A percentile compares a stretch with the other conserved stretches of the same genome.
phyloP scores from a whole-genome alignment of 2,113 vertebrate genomes.

The Brachypteracias leptosomus region DNA sequence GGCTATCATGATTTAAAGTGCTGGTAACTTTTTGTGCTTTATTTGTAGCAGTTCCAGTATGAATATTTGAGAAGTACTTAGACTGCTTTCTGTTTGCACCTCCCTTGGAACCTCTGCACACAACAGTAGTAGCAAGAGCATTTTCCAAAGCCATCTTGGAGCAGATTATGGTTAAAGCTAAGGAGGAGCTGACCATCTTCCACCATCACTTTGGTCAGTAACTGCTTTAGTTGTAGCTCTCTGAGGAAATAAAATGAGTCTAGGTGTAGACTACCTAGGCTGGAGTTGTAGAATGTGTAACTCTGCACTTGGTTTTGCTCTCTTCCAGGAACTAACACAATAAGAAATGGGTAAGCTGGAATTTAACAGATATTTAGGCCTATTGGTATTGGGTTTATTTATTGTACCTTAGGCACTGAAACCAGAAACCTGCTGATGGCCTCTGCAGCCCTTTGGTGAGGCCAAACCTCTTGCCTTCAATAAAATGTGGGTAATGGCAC shows the following conservation, averaged over 20 bases:
- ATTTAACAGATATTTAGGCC: not conserved
- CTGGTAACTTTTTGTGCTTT: not conserved
- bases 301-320: not conserved
- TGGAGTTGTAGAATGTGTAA: not conserved
- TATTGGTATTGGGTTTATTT: not conserved
- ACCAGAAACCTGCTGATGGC: not conserved
- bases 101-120: conserved; percentile 70
- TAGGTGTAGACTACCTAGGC: not conserved
- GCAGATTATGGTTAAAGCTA: conserved; percentile 36
- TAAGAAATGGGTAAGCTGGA: not conserved
- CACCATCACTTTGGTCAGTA: not conserved
- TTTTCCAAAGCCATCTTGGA: conserved; percentile 79
- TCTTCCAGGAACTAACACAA: not conserved
- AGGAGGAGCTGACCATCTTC: not conserved
- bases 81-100: conserved; percentile 60
- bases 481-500: not conserved
- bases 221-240: not conserved
- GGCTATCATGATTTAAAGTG: not conserved
- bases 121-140: conserved; percentile 77
- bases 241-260: not conserved
- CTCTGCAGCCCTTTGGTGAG: not conserved
- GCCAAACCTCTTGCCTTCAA: not conserved
- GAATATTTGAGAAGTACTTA: not conserved
- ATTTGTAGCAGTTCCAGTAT: not conserved
- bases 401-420: not conserved